These are phyloP conservation scores for Trochalopteron elliotii DNA, from an alignment of 2,113 vertebrate genomes.

Conservation along the genomic window DNA sequence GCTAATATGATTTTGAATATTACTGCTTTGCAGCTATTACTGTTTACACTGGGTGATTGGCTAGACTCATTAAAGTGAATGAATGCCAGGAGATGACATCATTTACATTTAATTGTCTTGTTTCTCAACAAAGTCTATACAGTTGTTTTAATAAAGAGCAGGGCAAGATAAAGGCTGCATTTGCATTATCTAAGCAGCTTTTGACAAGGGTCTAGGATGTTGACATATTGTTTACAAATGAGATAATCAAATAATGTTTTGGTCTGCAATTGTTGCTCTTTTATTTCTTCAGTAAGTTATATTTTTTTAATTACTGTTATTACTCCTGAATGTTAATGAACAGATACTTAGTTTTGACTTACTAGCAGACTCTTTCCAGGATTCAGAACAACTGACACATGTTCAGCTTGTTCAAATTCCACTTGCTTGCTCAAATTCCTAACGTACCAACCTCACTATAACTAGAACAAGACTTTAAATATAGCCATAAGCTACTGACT, in stretches of 20 bases:
- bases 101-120: slow-evolving; percentile 76
- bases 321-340: background rate
- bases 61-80: slow-evolving; percentile 62
- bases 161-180: slow-evolving; percentile 66
- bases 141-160: slow-evolving; percentile 75
- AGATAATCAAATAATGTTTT: slow-evolving; percentile 48
- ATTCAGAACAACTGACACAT: background rate
- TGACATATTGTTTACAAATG: slow-evolving; percentile 76
- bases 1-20: slow-evolving; percentile 63
- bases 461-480: background rate
- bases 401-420: background rate
- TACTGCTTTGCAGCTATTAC: slow-evolving; percentile 38
- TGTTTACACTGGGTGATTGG: slow-evolving; percentile 52
- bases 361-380: background rate
- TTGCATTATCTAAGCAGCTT: slow-evolving; percentile 62
- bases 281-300: background rate
- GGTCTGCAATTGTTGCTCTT: background rate
- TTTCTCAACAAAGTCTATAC: slow-evolving; percentile 74
- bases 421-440: background rate
- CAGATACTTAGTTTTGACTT: background rate
- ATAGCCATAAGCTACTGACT: background rate
- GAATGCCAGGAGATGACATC: slow-evolving; percentile 72
- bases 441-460: background rate
- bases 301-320: background rate
- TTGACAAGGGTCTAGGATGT: slow-evolving; percentile 28